phyloP scores from a whole-genome alignment of 2,797 vertebrate genomes.

The Phrynocephalus forsythii region DNA sequence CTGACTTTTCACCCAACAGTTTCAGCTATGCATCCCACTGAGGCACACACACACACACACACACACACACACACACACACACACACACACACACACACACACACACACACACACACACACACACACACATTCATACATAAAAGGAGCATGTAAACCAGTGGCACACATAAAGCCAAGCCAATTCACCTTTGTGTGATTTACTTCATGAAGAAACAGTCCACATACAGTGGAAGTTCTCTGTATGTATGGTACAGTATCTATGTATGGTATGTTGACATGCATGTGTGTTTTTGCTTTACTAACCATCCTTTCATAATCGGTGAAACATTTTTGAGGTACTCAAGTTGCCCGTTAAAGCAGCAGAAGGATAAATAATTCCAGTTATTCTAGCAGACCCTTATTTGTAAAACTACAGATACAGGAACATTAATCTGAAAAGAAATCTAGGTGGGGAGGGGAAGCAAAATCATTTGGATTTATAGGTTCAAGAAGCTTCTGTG shows the following conservation, averaged over 20 bases:
- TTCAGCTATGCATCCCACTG: too few species aligned
- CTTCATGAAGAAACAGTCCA: too few species aligned
- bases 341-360: constrained; percentile 13
- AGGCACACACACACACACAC: too few species aligned
- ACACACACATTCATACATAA: too few species aligned
- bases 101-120: too few species aligned
- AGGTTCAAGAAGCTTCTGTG: constrained; percentile 51
- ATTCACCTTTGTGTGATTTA: too few species aligned
- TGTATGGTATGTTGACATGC: too few species aligned
- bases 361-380: constrained; percentile 25
- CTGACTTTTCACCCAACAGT: too few species aligned
- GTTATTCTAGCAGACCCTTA: constrained; percentile 37
- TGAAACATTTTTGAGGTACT: constrained; percentile 17
- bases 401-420: constrained; percentile 16
- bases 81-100: too few species aligned
- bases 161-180: too few species aligned
- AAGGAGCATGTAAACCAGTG: too few species aligned
- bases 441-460: not conserved
- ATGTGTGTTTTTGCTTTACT: not conserved
- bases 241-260: not conserved
- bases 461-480: constrained; percentile 47
- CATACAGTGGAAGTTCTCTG: not conserved
- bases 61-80: too few species aligned
- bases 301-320: not conserved
- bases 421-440: constrained; percentile 29